Conservation (phyloP, 1,140 invertebrate species). For the Scaptodrosophila lebanonensis region DNA sequence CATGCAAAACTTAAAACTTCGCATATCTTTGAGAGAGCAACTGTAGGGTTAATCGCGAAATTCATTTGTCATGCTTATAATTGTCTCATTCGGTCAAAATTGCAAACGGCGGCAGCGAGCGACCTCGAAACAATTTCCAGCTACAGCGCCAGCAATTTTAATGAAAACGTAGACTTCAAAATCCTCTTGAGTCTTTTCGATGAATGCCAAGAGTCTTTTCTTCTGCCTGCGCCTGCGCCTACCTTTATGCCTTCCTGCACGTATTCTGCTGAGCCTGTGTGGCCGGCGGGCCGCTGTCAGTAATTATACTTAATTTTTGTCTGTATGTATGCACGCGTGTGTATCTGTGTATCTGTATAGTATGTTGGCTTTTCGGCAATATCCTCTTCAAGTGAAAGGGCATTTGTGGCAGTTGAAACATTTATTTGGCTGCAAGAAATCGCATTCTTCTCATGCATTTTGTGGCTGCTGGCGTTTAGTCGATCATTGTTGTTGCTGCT, state of each 20-base stretch:
- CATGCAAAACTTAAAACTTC: too few relatives aligned
- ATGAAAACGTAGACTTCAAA: slow-evolving; percentile 72
- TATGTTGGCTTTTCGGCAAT: slow-evolving; percentile 22
- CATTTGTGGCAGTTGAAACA: slow-evolving; percentile 63
- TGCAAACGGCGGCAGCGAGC: too few relatives aligned
- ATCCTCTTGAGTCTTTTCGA: too few relatives aligned
- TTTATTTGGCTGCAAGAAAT: slow-evolving; percentile 41
- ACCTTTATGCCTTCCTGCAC: slow-evolving; percentile 41
- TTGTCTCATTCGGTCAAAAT: slow-evolving; percentile 69
- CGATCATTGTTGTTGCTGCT: too few relatives aligned
- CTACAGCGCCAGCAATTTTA: slow-evolving; percentile 63
- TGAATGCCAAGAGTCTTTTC: slow-evolving; percentile 4
- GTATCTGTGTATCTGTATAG: too few relatives aligned
- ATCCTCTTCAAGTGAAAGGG: slow-evolving; percentile 48
- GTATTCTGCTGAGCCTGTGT: slow-evolving; percentile 48
- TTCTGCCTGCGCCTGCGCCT: neutral
- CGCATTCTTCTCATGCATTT: too few relatives aligned
- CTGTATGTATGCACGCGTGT: slow-evolving; percentile 36
- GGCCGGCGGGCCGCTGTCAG: slow-evolving; percentile 67
- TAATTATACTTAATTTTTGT: slow-evolving; percentile 73
- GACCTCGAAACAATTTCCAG: too few relatives aligned
- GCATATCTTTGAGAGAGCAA: too few relatives aligned
- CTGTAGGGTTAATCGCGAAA: slow-evolving; percentile 66
- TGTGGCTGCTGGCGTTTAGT: too few relatives aligned
- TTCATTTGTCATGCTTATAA: slow-evolving; percentile 76